Conservation (phyloP, 2,888 invertebrate genomes). For the Plemyria rubiginata region DNA sequence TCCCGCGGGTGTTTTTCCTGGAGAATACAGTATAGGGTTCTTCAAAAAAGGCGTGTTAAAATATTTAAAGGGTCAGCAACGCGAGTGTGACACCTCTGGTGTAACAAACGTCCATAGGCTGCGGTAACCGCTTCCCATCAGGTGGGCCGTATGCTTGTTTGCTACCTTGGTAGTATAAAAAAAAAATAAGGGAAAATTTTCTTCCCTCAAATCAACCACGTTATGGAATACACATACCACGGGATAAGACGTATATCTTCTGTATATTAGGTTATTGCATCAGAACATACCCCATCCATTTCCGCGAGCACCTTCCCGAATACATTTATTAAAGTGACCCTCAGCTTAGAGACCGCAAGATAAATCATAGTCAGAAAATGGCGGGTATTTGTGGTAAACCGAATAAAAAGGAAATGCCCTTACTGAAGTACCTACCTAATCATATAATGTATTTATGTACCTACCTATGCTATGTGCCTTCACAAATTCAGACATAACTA, state of each 20-base stretch:
- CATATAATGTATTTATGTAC: constrained; percentile 39
- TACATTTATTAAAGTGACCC: constrained; percentile 84
- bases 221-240: constrained; percentile 46
- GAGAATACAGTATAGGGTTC: no score
- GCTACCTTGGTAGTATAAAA: no score
- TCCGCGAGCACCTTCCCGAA: constrained; percentile 74
- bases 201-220: constrained; percentile 33
- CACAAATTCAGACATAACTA: constrained; percentile 28
- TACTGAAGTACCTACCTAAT: constrained; percentile 53
- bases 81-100: no score
- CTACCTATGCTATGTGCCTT: constrained; percentile 12
- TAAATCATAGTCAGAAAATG: constrained; percentile 83
- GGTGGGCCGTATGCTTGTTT: no score
- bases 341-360: constrained; percentile 74
- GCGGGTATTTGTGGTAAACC: constrained; percentile 71
- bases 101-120: no score
- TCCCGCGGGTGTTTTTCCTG: no score
- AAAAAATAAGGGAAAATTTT: constrained; percentile 34
- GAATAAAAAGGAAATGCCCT: constrained; percentile 68
- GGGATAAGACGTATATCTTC: constrained; percentile 56
- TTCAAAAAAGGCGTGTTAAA: no score
- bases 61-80: no score
- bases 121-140: no score
- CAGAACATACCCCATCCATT: constrained; percentile 73
- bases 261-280: constrained; percentile 74